Evolutionary conservation across 2,888 invertebrate species (phyloP), one percentile per base, ranked within the genome.

Genomic region (Drosophila helvetica): DNA sequence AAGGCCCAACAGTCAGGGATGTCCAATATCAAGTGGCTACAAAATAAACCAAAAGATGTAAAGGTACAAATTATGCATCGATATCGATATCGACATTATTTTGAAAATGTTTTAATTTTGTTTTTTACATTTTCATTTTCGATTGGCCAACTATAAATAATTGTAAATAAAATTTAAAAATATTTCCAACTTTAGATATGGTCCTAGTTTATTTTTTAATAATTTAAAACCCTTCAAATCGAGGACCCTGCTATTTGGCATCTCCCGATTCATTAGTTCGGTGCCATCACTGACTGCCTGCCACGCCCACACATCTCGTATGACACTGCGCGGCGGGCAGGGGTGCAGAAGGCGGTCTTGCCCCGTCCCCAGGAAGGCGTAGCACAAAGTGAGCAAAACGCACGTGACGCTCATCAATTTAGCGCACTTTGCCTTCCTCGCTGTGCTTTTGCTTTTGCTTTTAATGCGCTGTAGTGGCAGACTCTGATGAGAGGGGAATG

Each of bases 391-490:
- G 89, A 81, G 72, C 79, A 81, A 84, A 87, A 83, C 86, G 89
- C 90, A 89, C 90, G 90, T 90, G 89, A 83, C 81, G 83, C 89
- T 81, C 90, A 90, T 90, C 87, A 90, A 88, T 89, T 90, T 85
- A 75, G 80, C 85, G 87, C 83, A 90, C 88, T 88, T 89, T 89
- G 89, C 70, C 77, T 77, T 78, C 59, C 74, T 79, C 79, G 61
- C 67, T 77, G 30, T 65, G 27, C 18, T 17, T 64, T 30, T 45
- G 51, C 63, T 52, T 18, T 64, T 64, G 43, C 79, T 75, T 87
- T 88, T 83, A 89, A 83, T 83, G 83, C 83, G 87, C 89, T 84
- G 43, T 18, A 46, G 30, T 42, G 55, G 10, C n/a, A 38, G 19
- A 17, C 12, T 25, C 17, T 17, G 27, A 43, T 17, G 27, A 43